Base-by-base conservation (phyloP, 1,140 invertebrate species). In the Streblospio benedicti region DNA sequence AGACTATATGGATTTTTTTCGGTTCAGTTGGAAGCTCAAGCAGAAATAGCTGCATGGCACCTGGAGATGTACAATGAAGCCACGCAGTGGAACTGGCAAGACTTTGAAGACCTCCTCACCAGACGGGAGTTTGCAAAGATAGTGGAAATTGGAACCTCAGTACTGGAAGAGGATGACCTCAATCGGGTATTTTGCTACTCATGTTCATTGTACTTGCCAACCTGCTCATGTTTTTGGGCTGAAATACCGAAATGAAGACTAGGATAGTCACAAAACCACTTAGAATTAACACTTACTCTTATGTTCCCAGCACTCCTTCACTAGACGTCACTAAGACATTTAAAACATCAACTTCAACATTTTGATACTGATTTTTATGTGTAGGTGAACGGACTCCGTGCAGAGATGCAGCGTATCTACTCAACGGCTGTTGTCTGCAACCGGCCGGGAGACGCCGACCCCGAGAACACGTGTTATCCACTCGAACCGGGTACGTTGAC, bases 381-480 rank as follows among this genome's bases (percentile, higher is more conserved):
- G 16, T 77, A 85, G 67, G 81, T 85, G 32, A 81, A 85, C 67
- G 80, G 82, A 58, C 79, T 84, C 0, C 76, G 85, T 16, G 85
- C 83, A 5, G 81, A 84, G 20, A 91, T 92, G 89, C 82, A 89
- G 69, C 82, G 82, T 0, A 86, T 87, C 58, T 92, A 88, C 66
- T 85, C 86, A 2, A 90, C 84, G 16, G 84, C 89, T 0, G 90
- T 88, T 76, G 84, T 92, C 23, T 90, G 88, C 69, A 82, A 84
- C 54, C 87, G 79, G 65, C 38, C 62, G 0, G 76, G 27, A 59
- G 64, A 57, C 9, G 74, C 23, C 58, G n/a, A n/a, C n/a, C n/a
- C n/a, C n/a, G 32, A 35, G 18, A 25, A 47, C 0, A 81, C 67
- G 67, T 90, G 88, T 67, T 86, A 87, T 18, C 77, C 85, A 45